Base-by-base conservation (phyloP, 2,113 vertebrate genomes). In the Pygoscelis antarcticus region DNA sequence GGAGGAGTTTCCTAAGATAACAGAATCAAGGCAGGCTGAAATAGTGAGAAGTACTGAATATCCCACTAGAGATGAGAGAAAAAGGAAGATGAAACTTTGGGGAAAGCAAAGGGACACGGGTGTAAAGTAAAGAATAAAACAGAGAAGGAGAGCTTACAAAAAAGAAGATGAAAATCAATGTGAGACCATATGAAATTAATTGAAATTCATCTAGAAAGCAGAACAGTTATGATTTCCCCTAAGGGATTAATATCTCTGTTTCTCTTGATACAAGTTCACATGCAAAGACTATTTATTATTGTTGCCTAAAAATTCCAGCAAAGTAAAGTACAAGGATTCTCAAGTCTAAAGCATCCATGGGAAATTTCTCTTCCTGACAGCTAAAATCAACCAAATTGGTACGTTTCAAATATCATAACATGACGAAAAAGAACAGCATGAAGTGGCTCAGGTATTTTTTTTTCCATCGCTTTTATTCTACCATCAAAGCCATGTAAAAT, bases 211-310 rank as follows among this genome's bases (percentile, higher is more conserved):
- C 88, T 83, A 83, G 72, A 89, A 94, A 87, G 77, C 32, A 82
- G 89, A 92, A 78, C 51, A 52, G 40, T 90, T 92, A 91, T 72
- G n/a, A 84, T 34, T 97, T 82, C 90, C 85, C 76, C 55, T 82
- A 95, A 96, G 87, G 68, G 82, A 95, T 96, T 93, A 93, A 72
- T 86, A 86, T 66, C 38, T 80, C 52, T 90, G 32, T 92, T 94
- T 86, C 79, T 93, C 79, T 94, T 95, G 75, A 93, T 92, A 46
- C 54, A 93, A 96, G 93, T 94, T 96, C 93, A 95, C 93, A 97
- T 58, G 51, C 83, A 85, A 94, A 84, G 83, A 83, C 44, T 96
- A 94, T 97, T 96, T 97, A 96, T 97, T 97, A 93, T 96, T 96
- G 84, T 91, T 97, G 78, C 78, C 81, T 93, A 96, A 93, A 95